phyloP scores from a whole-genome alignment of 2,888 invertebrate genomes.

The Mythimna vitellina region DNA sequence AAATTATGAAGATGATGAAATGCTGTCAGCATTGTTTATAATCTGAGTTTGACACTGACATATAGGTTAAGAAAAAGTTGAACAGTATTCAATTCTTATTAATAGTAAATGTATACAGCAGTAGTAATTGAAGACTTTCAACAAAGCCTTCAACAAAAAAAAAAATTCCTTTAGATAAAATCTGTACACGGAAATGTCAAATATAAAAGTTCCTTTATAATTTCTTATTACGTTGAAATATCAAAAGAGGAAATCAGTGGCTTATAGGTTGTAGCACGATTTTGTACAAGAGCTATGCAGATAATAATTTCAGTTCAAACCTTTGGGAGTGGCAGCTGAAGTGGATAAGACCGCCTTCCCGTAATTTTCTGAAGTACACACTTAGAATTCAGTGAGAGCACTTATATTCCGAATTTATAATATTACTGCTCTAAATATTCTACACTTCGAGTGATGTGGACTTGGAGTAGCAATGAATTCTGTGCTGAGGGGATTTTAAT shows the following conservation, averaged over 20 bases:
- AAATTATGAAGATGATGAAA: no score
- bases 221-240: conserved; percentile 32
- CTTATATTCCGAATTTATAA: conserved; percentile 89
- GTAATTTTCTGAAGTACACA: conserved; percentile 88
- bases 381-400: conserved; percentile 85
- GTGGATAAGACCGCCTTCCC: conserved; percentile 86
- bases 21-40: not conserved
- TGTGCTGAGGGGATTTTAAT: conserved; percentile 66
- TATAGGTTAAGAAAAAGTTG: not conserved
- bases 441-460: conserved; percentile 73
- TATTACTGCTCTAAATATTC: conserved; percentile 86
- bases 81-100: not conserved
- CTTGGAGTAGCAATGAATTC: conserved; percentile 77
- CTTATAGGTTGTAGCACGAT: conserved; percentile 71
- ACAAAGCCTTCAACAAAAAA: not conserved
- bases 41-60: not conserved
- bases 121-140: not conserved
- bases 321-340: conserved; percentile 84
- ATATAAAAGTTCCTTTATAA: conserved; percentile 25
- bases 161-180: conserved; percentile 4
- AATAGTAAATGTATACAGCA: not conserved
- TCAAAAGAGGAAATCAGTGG: conserved; percentile 65
- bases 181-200: not conserved
- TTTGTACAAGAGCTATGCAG: conserved; percentile 76
- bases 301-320: conserved; percentile 85